A percentile compares a stretch with the other conserved stretches of the same genome.
Evolutionary conservation across 1,140 invertebrate species (phyloP).

Genomic region (Capitella teleta): DNA sequence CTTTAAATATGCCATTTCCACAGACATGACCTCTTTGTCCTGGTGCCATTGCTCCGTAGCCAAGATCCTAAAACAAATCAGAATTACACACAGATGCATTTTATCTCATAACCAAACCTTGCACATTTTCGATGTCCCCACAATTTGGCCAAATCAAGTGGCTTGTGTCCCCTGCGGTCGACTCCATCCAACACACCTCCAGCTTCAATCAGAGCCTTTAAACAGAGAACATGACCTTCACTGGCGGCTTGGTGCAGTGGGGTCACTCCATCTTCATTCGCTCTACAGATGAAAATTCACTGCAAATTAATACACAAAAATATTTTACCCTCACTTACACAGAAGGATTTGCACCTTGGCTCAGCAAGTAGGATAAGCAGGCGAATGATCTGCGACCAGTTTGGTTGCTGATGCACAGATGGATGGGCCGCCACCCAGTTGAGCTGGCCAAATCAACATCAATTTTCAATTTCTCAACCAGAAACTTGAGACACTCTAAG

Average conservation of each 20-base stretch:
- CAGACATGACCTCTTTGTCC: constrained; percentile 31
- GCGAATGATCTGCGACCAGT: constrained; percentile 32
- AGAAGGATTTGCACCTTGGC: constrained; percentile 34
- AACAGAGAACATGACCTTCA: constrained; percentile 39
- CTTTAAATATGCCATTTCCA: constrained; percentile 31
- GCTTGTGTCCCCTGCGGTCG: constrained; percentile 33
- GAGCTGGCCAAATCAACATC: constrained; percentile 37
- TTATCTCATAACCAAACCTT: constrained; percentile 21
- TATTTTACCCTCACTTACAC: constrained; percentile 17
- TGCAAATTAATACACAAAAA: not conserved
- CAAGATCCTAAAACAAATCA: constrained; percentile 25
- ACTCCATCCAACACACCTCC: constrained; percentile 29
- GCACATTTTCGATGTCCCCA: constrained; percentile 42
- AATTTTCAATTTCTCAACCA: constrained; percentile 36
- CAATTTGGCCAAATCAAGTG: constrained; percentile 38
- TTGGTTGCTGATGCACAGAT: constrained; percentile 39
- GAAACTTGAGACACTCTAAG: constrained; percentile 37
- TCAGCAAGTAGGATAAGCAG: constrained; percentile 34
- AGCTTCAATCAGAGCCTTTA: constrained; percentile 34
- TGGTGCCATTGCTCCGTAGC: constrained; percentile 39
- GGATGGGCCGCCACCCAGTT: constrained; percentile 38
- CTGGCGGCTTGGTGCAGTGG: constrained; percentile 39
- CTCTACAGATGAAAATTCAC: constrained; percentile 18
- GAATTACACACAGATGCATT: not conserved
- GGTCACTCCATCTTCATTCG: constrained; percentile 40